Conservation (phyloP, 1,140 invertebrate species). For the Pristionchus pacificus region DNA sequence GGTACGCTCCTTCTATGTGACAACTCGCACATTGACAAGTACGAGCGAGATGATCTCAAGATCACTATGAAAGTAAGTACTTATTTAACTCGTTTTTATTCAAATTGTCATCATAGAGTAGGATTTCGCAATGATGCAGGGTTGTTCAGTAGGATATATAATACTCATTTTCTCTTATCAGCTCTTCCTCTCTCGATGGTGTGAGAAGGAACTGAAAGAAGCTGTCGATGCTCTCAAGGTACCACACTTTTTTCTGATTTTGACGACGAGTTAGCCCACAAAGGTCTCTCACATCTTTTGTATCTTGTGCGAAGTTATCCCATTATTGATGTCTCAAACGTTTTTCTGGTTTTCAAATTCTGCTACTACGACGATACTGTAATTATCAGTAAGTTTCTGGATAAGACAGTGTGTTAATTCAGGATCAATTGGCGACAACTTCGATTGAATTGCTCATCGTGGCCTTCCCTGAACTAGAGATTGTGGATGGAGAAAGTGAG, state of each 20-base stretch:
- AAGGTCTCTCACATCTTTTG: too few species aligned
- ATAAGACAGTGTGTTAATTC: not conserved
- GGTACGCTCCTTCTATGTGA: slow-evolving; percentile 48
- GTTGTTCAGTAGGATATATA: too few species aligned
- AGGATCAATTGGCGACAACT: not conserved
- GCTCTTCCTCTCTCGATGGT: slow-evolving; percentile 13
- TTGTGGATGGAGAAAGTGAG: slow-evolving; percentile 38
- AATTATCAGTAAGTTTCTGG: too few species aligned
- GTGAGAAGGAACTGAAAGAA: slow-evolving; percentile 7
- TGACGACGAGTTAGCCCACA: too few species aligned
- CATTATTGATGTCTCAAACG: too few species aligned
- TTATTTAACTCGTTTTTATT: slow-evolving; percentile 40
- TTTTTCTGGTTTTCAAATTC: too few species aligned
- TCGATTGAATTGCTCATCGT: slow-evolving; percentile 43
- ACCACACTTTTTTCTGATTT: too few species aligned
- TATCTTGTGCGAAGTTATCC: too few species aligned
- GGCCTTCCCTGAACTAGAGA: slow-evolving; percentile 42
- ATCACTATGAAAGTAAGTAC: slow-evolving; percentile 52
- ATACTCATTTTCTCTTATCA: too few species aligned
- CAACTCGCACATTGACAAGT: slow-evolving; percentile 40
- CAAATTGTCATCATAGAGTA: slow-evolving; percentile 34
- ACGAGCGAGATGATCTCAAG: slow-evolving; percentile 54
- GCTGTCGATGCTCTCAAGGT: slow-evolving; percentile 1
- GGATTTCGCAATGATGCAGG: too few species aligned
- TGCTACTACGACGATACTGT: too few species aligned